Conservation (phyloP, 2,888 invertebrate genomes). For the Boloria selene region DNA sequence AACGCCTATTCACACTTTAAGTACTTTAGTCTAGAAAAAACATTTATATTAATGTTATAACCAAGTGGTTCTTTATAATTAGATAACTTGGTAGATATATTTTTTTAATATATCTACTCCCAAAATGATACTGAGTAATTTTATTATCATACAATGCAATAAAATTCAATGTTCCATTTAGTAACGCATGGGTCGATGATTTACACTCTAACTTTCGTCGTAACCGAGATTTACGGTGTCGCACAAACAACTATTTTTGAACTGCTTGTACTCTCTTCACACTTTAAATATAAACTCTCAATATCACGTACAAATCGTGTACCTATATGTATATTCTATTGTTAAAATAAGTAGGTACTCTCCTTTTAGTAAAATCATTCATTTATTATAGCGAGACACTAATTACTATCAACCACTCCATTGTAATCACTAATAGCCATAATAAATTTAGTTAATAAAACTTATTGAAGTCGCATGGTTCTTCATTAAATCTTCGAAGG, state of each 20-base stretch:
- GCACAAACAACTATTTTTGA: slow-evolving; percentile 67
- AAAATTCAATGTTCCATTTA: slow-evolving; percentile 73
- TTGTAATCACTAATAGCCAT: slow-evolving; percentile 39
- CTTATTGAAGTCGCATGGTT: slow-evolving; percentile 34
- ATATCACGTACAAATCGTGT: slow-evolving; percentile 62
- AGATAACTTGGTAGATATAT: no score
- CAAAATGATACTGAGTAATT: slow-evolving; percentile 58
- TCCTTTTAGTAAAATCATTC: slow-evolving; percentile 49
- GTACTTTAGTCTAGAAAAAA: no score
- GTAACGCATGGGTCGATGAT: slow-evolving; percentile 63
- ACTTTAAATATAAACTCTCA: slow-evolving; percentile 76
- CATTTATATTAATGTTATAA: no score
- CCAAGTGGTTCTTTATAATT: no score
- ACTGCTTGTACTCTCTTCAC: slow-evolving; percentile 71
- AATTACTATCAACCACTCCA: slow-evolving; percentile 41
- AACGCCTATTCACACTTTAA: no score
- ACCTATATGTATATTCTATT: slow-evolving; percentile 35
- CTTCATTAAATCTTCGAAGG: slow-evolving; percentile 36
- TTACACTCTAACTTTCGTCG: slow-evolving; percentile 70
- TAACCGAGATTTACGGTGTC: slow-evolving; percentile 76
- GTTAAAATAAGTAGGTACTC: slow-evolving; percentile 48
- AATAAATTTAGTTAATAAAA: slow-evolving; percentile 39
- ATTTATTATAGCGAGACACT: slow-evolving; percentile 43
- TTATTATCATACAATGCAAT: slow-evolving; percentile 66
- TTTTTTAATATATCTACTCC: slow-evolving; percentile 48